Base-by-base conservation (phyloP, 53 echinoderm and acorn worm species). In the Arbacia lixula region DNA sequence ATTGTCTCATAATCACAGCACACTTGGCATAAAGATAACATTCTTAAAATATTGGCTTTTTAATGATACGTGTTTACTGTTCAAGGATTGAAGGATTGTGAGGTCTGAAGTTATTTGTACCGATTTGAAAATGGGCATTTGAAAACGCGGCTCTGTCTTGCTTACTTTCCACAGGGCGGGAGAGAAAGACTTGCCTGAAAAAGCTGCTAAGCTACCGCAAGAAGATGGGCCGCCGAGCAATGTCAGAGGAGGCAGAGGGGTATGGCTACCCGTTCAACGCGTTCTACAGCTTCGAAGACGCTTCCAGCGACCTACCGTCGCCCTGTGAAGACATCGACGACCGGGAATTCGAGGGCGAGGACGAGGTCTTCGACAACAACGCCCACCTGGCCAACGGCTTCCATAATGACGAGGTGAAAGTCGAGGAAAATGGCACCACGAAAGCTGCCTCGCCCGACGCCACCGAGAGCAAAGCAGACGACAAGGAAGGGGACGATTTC, bases 261-360 rank as follows among this genome's bases (percentile, higher is more conserved):
- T 89, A 89, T 60, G 89, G 89, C 12, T 89, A 84, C 77, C 89
- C 89, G 1, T 89, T 85, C 85, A 89, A 89, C 43, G 89, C 89
- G 1, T 89, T 76, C 85, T 89, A 89, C 60, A 89, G 89, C 79
- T 85, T 89, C 36, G 84, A 85, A 11, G 82, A 81, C 30, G 30
- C 82, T 21, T 64, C 82, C 2, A 81, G 82, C 33, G 82, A 43
- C 5, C 50, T 81, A 10, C 82, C 82, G 5, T 81, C 82, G 5
- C 82, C 82, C 11, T 81, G 82, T 33, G 82, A 81, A 46, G 65
- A 50, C 31, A 29, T 34, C 17, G 82, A 81, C 19, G 79, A 60
- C 21, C 60, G 22, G 26, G 79, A 60, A 16, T 56, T 36, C 25
- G 76, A 35, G 19, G 64, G 63, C 11, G 82, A 81, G 43, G 82